Conservation (phyloP, 2,113 vertebrate species). For the Mionectes macconnelli region DNA sequence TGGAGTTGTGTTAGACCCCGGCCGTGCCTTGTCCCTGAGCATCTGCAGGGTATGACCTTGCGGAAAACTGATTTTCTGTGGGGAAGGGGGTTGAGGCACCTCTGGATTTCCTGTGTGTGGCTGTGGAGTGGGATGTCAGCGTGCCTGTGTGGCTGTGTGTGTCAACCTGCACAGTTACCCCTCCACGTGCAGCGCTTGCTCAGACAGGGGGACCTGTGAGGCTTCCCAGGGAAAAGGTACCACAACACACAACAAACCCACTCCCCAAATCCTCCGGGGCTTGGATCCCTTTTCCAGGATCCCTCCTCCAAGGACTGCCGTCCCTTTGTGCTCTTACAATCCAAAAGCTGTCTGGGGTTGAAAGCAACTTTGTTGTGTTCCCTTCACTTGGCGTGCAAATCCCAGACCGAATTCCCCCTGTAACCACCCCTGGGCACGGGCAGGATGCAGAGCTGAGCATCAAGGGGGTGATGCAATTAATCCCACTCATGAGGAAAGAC, state of each 20-base stretch:
- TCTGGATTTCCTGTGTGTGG: background rate
- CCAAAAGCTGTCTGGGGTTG: background rate
- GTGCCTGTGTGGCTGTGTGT: fast-evolving
- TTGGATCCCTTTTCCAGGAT: background rate
- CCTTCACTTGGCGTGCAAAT: background rate
- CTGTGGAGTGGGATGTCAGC: fast-evolving
- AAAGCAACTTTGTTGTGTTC: background rate
- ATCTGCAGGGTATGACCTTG: fast-evolving
- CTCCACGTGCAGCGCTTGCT: background rate
- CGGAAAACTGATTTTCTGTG: fast-evolving
- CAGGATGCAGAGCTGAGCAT: background rate
- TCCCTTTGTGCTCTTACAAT: background rate
- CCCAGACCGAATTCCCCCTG: background rate
- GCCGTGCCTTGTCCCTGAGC: fast-evolving
- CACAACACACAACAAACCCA: background rate
- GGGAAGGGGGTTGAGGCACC: fast-evolving
- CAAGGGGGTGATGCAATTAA: conserved; percentile 12
- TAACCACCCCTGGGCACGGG: background rate
- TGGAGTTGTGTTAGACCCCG: fast-evolving
- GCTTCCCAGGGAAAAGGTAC: background rate
- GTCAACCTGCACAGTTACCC: fast-evolving
- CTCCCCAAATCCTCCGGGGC: fast-evolving
- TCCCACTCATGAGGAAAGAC: background rate
- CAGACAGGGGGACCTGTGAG: background rate
- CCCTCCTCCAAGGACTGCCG: background rate